These are phyloP conservation scores for Drosophila hamatofila DNA, from an alignment of 2,888 invertebrate genomes.

Conservation along the genomic window DNA sequence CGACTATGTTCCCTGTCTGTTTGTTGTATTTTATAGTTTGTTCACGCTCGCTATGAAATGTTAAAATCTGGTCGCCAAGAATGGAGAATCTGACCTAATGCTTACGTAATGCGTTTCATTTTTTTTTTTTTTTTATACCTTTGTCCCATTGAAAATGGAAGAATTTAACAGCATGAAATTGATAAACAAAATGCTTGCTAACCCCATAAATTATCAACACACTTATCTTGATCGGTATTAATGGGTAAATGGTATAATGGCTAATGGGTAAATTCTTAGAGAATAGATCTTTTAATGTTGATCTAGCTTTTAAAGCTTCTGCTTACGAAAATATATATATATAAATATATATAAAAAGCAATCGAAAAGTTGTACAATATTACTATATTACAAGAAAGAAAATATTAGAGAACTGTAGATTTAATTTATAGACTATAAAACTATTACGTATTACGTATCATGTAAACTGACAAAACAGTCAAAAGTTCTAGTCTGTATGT, in stretches of 20 bases:
- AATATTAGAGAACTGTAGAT: too few relatives aligned
- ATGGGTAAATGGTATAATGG: background rate
- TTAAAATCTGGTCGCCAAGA: background rate
- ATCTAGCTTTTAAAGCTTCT: background rate
- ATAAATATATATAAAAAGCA: too few relatives aligned
- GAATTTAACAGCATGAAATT: background rate
- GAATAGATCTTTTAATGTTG: background rate
- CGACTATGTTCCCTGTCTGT: slow-evolving; percentile 29
- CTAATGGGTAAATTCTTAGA: background rate
- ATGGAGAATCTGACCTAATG: background rate
- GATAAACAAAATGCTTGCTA: background rate
- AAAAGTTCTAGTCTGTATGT: too few relatives aligned
- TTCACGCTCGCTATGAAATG: slow-evolving; percentile 5
- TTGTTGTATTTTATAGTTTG: slow-evolving; percentile 14
- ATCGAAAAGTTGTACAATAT: too few relatives aligned
- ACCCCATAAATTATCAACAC: slow-evolving; percentile 2
- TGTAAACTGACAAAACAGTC: too few relatives aligned
- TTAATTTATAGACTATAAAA: too few relatives aligned
- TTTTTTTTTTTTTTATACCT: background rate
- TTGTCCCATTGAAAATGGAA: background rate
- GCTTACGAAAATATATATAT: too few relatives aligned
- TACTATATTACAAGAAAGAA: too few relatives aligned
- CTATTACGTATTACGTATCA: too few relatives aligned
- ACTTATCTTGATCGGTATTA: background rate
- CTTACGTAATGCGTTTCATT: slow-evolving; percentile 5